Evolutionary conservation across 2,888 invertebrate genomes (phyloP).

Genomic region (Suillia variegata): DNA sequence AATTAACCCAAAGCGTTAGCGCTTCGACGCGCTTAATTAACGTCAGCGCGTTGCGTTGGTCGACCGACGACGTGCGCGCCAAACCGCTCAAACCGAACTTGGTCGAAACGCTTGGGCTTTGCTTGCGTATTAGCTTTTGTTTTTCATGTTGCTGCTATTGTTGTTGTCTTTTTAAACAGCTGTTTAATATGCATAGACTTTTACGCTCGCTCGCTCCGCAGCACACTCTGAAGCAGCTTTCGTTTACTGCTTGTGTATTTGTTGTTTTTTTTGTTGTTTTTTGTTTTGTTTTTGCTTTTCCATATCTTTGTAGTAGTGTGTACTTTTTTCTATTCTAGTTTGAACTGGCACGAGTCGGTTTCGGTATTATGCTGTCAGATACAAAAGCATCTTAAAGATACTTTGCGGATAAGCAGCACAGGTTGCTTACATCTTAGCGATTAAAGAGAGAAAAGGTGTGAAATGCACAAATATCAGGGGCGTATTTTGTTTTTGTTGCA

Average conservation of each 20-base stretch:
- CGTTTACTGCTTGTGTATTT: background rate
- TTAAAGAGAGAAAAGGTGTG: too few relatives aligned
- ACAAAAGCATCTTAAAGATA: too few relatives aligned
- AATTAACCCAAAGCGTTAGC: too few relatives aligned
- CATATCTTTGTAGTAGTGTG: background rate
- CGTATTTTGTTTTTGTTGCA: too few relatives aligned
- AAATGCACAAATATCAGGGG: too few relatives aligned
- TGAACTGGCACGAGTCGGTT: constrained; percentile 43
- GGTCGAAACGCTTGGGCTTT: constrained; percentile 2
- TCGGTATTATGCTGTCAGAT: constrained; percentile 39
- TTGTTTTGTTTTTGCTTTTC: too few relatives aligned
- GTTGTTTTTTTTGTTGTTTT: too few relatives aligned
- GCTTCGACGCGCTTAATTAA: too few relatives aligned
- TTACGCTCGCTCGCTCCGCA: background rate
- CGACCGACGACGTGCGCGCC: too few relatives aligned
- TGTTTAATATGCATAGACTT: constrained; percentile 22
- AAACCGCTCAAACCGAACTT: background rate
- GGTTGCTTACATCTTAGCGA: too few relatives aligned
- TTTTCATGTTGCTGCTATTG: background rate
- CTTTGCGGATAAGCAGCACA: background rate
- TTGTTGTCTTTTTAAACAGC: constrained; percentile 10
- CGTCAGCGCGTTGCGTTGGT: background rate
- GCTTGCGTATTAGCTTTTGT: background rate
- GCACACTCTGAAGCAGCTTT: background rate
- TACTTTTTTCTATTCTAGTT: constrained; percentile 40